Percentiles rank a stretch among this genome's conserved stretches.
These are phyloP conservation scores for Frieseomelitta varia DNA, from an alignment of 1,140 invertebrate species.

Conservation along the genomic window DNA sequence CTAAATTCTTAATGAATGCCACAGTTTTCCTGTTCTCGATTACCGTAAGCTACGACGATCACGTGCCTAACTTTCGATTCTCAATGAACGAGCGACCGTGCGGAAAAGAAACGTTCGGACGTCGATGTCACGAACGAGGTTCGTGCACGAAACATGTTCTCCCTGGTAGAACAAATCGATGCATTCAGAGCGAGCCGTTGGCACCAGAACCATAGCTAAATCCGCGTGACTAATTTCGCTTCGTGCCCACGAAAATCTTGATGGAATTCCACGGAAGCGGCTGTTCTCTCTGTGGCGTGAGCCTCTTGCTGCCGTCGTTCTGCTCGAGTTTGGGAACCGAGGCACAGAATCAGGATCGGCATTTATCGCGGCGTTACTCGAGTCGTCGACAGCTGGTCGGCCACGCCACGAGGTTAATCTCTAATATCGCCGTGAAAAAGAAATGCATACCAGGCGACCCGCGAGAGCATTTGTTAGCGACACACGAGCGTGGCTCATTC, in stretches of 20 bases:
- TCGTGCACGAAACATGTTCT: background rate
- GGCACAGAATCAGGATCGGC: background rate
- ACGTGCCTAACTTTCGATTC: background rate
- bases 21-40: too few relatives aligned
- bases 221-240: constrained; percentile 59
- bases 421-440: background rate
- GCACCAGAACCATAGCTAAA: constrained; percentile 46
- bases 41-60: too few relatives aligned
- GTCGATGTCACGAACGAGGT: background rate
- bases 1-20: too few relatives aligned
- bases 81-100: background rate
- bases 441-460: background rate
- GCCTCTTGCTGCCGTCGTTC: constrained; percentile 8
- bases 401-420: background rate
- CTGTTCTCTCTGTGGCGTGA: background rate
- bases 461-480: background rate
- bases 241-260: constrained; percentile 54
- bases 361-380: background rate
- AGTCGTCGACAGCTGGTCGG: background rate
- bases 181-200: background rate
- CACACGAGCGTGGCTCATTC: too few relatives aligned
- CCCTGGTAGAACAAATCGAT: constrained; percentile 56
- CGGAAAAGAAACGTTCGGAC: background rate
- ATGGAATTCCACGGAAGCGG: constrained; percentile 30
- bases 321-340: background rate